Percentiles rank a stretch among this genome's conserved stretches.
These are phyloP conservation scores for Bufotes viridis DNA, from an alignment of 2,797 vertebrate genomes.

Conservation along the genomic window DNA sequence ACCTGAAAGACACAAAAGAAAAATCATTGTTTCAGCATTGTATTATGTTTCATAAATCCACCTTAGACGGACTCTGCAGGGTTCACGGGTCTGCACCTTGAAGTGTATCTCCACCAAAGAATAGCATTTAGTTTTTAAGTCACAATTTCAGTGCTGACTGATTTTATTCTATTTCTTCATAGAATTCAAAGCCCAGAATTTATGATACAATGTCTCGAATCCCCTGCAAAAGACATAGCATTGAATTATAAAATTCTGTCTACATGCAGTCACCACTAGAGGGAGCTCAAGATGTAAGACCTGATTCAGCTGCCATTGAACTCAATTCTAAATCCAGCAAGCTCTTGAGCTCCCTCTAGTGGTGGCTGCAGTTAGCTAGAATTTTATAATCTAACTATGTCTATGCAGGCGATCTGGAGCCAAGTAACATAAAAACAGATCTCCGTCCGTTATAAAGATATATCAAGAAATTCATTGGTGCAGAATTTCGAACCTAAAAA, in stretches of 20 bases:
- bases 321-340: too few relatives aligned
- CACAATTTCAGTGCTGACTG: too few relatives aligned
- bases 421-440: background rate
- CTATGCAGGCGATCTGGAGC: background rate
- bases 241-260: background rate
- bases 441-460: too few relatives aligned
- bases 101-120: too few relatives aligned
- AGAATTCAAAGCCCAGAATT: too few relatives aligned
- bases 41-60: background rate
- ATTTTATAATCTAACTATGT: too few relatives aligned
- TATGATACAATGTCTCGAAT: background rate
- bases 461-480: background rate
- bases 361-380: background rate
- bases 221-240: too few relatives aligned
- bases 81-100: background rate
- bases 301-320: too few relatives aligned
- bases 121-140: too few relatives aligned
- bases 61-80: background rate
- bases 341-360: background rate
- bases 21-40: background rate
- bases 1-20: conserved; percentile 24
- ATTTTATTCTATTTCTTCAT: too few relatives aligned
- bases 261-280: background rate
- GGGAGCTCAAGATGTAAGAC: background rate
- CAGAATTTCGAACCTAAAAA: background rate